Percentiles rank a stretch among this genome's conserved stretches.
phyloP scores from a whole-genome alignment of 2,797 vertebrate genomes.

The Taenioides sp. region DNA sequence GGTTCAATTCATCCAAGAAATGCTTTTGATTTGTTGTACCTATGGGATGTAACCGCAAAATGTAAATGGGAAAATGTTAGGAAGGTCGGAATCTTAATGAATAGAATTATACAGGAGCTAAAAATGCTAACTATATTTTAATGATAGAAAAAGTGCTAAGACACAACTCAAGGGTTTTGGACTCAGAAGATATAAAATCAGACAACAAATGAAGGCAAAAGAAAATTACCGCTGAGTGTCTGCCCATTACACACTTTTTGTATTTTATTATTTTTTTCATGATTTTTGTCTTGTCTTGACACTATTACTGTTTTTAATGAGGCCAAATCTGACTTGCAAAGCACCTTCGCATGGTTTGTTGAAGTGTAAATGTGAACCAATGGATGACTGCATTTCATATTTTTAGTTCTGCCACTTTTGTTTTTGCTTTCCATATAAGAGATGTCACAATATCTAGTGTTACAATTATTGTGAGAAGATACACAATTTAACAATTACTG shows the following conservation, averaged over 20 bases:
- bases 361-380: slow-evolving; percentile 27
- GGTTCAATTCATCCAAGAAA: not conserved
- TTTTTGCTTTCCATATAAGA: too few species aligned
- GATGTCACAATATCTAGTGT: too few species aligned
- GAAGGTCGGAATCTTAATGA: slow-evolving; percentile 37
- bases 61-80: slow-evolving; percentile 14
- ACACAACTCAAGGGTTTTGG: slow-evolving; percentile 1
- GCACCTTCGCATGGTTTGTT: slow-evolving; percentile 24
- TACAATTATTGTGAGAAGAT: too few species aligned
- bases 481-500: too few species aligned
- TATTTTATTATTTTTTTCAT: not conserved
- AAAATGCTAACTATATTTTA: slow-evolving; percentile 26
- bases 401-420: too few species aligned
- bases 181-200: slow-evolving; percentile 7
- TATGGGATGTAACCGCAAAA: slow-evolving; percentile 11
- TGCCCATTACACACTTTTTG: not conserved
- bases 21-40: slow-evolving; percentile 18
- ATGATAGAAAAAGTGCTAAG: slow-evolving; percentile 3
- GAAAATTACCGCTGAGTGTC: not conserved
- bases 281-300: not conserved
- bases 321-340: slow-evolving; percentile 11
- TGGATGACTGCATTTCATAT: not conserved
- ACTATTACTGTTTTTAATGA: slow-evolving; percentile 1
- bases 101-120: slow-evolving; percentile 16
- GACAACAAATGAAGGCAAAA: not conserved